A percentile compares a stretch with the other conserved stretches of the same genome.
Evolutionary conservation across 2,113 vertebrate species (phyloP).

Genomic region (Arothron firmamentum): DNA sequence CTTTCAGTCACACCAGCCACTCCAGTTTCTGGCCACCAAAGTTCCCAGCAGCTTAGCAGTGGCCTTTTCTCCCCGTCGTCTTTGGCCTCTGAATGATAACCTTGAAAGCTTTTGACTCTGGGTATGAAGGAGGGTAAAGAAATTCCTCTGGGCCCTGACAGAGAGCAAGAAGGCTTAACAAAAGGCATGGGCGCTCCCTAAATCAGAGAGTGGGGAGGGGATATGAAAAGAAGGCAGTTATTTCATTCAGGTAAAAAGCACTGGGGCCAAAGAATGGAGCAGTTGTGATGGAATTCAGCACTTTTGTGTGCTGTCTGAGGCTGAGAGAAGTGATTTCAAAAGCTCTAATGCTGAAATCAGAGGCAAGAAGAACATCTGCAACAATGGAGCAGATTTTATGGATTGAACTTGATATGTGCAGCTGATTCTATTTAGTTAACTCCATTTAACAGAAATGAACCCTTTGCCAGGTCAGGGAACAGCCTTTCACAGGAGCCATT

Average conservation of each 20-base stretch:
- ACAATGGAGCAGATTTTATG: slow-evolving; percentile 40
- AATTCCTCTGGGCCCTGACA: slow-evolving; percentile 60
- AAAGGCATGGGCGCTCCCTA: slow-evolving; percentile 56
- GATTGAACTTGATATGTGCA: slow-evolving; percentile 42
- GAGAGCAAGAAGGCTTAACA: slow-evolving; percentile 61
- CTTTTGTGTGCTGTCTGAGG: slow-evolving; percentile 33
- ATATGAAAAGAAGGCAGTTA: slow-evolving; percentile 47
- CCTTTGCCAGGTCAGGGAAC: slow-evolving; percentile 31
- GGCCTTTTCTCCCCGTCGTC: slow-evolving; percentile 41
- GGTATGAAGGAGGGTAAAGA: slow-evolving; percentile 52
- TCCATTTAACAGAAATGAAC: slow-evolving; percentile 35
- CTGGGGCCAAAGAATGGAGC: slow-evolving; percentile 20
- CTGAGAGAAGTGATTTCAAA: slow-evolving; percentile 29
- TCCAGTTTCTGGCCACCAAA: slow-evolving; percentile 50
- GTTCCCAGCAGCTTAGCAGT: slow-evolving; percentile 45
- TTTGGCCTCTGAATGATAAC: slow-evolving; percentile 69
- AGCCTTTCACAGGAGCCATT: slow-evolving; percentile 53
- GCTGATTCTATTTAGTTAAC: slow-evolving; percentile 38
- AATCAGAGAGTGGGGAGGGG: slow-evolving; percentile 48
- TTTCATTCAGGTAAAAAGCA: slow-evolving; percentile 61
- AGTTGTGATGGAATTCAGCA: slow-evolving; percentile 38
- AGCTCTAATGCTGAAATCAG: slow-evolving; percentile 51
- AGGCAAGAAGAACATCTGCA: slow-evolving; percentile 37
- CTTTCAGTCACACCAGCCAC: slow-evolving; percentile 48
- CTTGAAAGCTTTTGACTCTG: slow-evolving; percentile 70